A percentile compares a stretch with the other conserved stretches of the same genome.
Conservation (phyloP, 2,888 invertebrate genomes). For the Sericinus montela region DNA sequence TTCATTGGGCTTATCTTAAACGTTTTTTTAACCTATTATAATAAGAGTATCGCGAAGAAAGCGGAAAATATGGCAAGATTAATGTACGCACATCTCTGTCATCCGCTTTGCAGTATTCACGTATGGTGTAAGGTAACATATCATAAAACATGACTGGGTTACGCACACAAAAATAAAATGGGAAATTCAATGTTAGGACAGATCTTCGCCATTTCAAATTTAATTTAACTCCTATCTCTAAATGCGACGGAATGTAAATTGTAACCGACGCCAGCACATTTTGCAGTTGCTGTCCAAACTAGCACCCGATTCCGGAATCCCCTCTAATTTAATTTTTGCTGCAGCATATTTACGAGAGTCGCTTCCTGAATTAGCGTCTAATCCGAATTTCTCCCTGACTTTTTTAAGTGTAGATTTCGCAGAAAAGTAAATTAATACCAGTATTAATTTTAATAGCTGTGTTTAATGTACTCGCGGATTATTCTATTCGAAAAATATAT, state of each 20-base stretch:
- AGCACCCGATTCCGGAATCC: constrained; percentile 15
- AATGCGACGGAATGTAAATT: constrained; percentile 18
- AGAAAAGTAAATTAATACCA: constrained; percentile 6
- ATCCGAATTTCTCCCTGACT: constrained; percentile 12
- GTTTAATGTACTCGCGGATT: neutral
- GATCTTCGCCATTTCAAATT: constrained; percentile 12
- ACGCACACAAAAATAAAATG: constrained; percentile 2
- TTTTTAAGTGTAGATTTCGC: constrained; percentile 9
- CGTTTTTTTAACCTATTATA: no score
- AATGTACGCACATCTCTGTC: constrained; percentile 24
- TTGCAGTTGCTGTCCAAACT: constrained; percentile 13
- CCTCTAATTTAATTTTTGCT: constrained; percentile 20
- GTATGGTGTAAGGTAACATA: constrained; percentile 35
- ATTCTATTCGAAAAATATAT: no score
- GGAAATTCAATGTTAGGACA: constrained; percentile 8
- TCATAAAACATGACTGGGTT: constrained; percentile 14
- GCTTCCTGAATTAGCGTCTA: constrained; percentile 17
- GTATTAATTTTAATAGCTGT: constrained; percentile 8
- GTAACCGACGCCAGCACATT: constrained; percentile 13
- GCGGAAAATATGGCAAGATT: constrained; percentile 20
- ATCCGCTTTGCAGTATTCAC: constrained; percentile 29
- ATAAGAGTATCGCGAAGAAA: neutral
- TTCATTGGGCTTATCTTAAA: no score
- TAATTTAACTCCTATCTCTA: constrained; percentile 16
- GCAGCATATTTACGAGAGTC: constrained; percentile 18